Base-by-base conservation (phyloP, 2,113 vertebrate genomes). In the Platichthys stellatus region DNA sequence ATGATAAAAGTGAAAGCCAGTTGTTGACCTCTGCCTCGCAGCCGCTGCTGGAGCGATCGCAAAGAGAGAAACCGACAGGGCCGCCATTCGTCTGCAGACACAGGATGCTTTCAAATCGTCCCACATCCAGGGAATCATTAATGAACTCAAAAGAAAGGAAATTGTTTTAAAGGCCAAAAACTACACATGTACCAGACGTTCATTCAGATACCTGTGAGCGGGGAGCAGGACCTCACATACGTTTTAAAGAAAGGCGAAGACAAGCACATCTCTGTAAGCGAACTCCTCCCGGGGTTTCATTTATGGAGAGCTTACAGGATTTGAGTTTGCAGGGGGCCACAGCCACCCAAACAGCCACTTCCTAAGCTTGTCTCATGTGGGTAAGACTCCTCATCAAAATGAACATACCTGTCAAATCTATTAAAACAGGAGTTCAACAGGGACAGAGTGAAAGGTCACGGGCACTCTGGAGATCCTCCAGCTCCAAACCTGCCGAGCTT, bases 1-100 rank as follows among this genome's bases (percentile, higher is more conserved):
- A 80, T 68, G 77, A 76, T 75, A 6, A 88, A 89, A 89, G 82
- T 63, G 79, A 83, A 93, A 90, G 74, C 78, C 85, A 73, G 63
- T 43, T 63, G 65, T 54, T 89, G 87, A 87, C 83, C 87, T 87
- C 47, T 51, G 76, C 47, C 80, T 73, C 51, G n/a, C 21, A 66
- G 78, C 62, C 75, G 70, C 85, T 43, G 40, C 40, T 59, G 70
- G 73, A 68, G 35, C 53, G 60, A 74, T 26, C 49, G 54, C 40
- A 18, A 18, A 26, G 45, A 63, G n/a, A 67, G 21, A 67, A 47
- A 26, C 11, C 20, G 40, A n/a, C 49, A 31, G 21, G 20, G 11
- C 56, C 53, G 13, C 58, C 63, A 47, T 72, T 63, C 15, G 15
- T 77, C 76, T 58, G 58, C 40, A 66, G 66, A 80, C 66, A 65